Base-by-base conservation (phyloP, 23 tunicate species). In the Pegea sp. region DNA sequence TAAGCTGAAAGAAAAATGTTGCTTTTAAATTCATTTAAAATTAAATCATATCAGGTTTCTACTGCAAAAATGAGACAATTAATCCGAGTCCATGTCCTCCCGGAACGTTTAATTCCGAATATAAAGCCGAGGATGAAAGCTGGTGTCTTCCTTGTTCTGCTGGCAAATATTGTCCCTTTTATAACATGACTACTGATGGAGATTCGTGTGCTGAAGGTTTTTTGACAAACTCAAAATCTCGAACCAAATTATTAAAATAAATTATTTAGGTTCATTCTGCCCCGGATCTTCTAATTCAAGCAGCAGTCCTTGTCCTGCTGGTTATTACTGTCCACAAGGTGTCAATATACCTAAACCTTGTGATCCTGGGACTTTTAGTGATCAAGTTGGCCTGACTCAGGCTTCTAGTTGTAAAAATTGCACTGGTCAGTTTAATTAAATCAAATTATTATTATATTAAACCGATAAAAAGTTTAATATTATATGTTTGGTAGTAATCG, bases 331-430 rank as follows among this genome's bases (percentile, higher is more conserved):
- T 51, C 74, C 72, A 4, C 54, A 27, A 0, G 93, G 93, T n/a
- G 28, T 24, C 21, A 62, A 34, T 22, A 28, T 32, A 4, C 76
- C 77, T 0, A 60, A 53, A 31, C 33, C 59, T 3, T 87, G 96
- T 50, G 69, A 74, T 11, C 64, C 74, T 30, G 96, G 96, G 2
- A 87, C 96, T 21, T 87, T 78, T 78, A 75, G 88, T 49, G 86
- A 87, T 60, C 46, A 48, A 33, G 21, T 26, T 19, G 95, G 84
- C 22, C 46, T 73, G 54, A 58, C 62, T 34, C 62, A 58, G 84
- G 95, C 74, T 18, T 13, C 56, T 50, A 50, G 8, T 20, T 20
- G 13, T 50, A 50, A 21, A 20, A 50, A 50, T 50, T 50, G 19
- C 8, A 50, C 19, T 50, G 22, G 6, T 18, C n/a, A n/a, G n/a